These are phyloP conservation scores for Suncus etruscus DNA, from an alignment of 2,113 vertebrate genomes.

Conservation along the genomic window DNA sequence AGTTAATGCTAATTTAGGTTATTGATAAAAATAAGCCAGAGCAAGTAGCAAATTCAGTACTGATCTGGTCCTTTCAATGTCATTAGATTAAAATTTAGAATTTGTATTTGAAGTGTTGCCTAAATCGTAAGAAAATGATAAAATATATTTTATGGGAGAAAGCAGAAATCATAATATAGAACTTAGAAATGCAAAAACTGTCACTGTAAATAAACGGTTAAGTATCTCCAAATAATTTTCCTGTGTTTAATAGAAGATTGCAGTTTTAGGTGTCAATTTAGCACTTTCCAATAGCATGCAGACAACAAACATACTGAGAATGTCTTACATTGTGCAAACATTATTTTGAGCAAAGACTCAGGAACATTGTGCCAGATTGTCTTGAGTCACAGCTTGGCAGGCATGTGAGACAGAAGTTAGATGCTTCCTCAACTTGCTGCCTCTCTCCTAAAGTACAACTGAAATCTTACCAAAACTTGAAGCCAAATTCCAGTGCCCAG, in stretches of 20 bases:
- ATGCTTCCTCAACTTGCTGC: background rate
- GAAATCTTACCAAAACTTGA: background rate
- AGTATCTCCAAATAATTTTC: constrained; percentile 17
- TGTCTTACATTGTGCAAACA: constrained; percentile 59
- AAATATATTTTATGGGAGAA: background rate
- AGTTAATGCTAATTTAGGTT: background rate
- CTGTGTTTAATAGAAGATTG: constrained; percentile 10
- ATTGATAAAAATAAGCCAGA: background rate
- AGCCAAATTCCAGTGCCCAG: background rate
- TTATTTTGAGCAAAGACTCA: background rate
- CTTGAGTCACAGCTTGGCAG: constrained; percentile 69
- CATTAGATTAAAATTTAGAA: constrained; percentile 34
- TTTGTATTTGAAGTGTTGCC: background rate
- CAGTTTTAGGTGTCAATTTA: constrained; percentile 62
- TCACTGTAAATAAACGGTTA: constrained; percentile 26
- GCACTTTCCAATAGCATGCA: constrained; percentile 60
- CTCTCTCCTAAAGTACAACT: background rate
- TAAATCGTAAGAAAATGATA: background rate
- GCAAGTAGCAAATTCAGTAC: background rate
- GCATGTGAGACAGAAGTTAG: background rate
- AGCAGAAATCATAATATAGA: constrained; percentile 18
- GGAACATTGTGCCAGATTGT: constrained; percentile 44
- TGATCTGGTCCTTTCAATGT: constrained; percentile 8
- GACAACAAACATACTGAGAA: constrained; percentile 65
- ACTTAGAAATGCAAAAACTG: constrained; percentile 16